phyloP scores from a whole-genome alignment of 2,797 vertebrate species.

The Urophycis tenuis region DNA sequence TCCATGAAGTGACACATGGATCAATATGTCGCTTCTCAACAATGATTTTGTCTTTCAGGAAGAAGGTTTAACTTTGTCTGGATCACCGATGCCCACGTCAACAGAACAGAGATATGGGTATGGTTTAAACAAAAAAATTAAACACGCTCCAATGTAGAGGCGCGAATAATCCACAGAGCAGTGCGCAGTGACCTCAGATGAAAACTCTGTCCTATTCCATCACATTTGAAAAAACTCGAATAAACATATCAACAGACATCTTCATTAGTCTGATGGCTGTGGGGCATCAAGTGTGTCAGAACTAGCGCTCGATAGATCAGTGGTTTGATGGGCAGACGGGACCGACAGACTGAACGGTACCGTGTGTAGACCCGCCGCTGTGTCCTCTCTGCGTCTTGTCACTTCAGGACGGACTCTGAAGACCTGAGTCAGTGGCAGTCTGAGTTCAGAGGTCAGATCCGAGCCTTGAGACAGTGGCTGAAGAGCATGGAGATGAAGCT shows the following conservation, averaged over 20 bases:
- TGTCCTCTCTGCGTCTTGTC: background rate
- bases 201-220: background rate
- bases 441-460: conserved; percentile 75
- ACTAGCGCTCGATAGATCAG: background rate
- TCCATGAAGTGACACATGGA: background rate
- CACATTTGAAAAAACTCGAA: background rate
- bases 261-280: background rate
- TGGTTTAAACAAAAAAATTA: conserved; percentile 11
- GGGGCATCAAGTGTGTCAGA: background rate
- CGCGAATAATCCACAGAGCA: background rate
- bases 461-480: conserved; percentile 76
- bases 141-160: background rate
- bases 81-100: conserved; percentile 40
- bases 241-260: background rate
- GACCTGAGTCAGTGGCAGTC: conserved; percentile 63
- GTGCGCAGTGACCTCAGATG: background rate
- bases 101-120: conserved; percentile 63
- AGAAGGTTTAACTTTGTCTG: conserved; percentile 43
- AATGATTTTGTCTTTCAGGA: conserved; percentile 59
- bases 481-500: conserved; percentile 75
- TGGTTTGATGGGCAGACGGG: background rate
- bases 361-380: background rate
- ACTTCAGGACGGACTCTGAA: conserved; percentile 46
- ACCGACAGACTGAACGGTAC: background rate
- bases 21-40: conserved; percentile 3